Percentiles rank a stretch among this genome's conserved stretches.
These are phyloP conservation scores for Drosophila longiperda DNA, from an alignment of 2,888 invertebrate genomes.

Conservation along the genomic window DNA sequence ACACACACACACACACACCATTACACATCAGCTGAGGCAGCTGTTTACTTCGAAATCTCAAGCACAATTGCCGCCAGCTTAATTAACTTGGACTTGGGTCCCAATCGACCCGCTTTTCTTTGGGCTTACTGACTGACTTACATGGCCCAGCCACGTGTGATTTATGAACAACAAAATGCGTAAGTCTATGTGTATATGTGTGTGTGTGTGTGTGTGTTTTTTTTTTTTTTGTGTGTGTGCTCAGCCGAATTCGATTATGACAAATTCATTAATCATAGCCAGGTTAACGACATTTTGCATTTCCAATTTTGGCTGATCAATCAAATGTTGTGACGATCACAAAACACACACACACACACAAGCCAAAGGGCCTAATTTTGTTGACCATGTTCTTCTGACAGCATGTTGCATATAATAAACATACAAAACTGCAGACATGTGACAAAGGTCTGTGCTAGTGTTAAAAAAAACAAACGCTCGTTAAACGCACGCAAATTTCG, in stretches of 20 bases:
- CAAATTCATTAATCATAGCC: conserved; percentile 74
- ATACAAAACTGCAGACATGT: background rate
- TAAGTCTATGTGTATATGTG: background rate
- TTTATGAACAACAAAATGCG: conserved; percentile 64
- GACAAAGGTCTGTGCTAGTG: conserved; percentile 30
- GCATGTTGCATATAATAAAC: background rate
- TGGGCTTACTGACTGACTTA: conserved; percentile 4
- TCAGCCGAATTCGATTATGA: conserved; percentile 58
- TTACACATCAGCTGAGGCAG: conserved; percentile 28
- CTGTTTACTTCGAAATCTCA: conserved; percentile 31
- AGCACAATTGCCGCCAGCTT: conserved; percentile 50
- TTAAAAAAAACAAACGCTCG: conserved; percentile 42
- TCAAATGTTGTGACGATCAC: conserved; percentile 55
- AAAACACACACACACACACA: background rate
- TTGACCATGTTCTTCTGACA: conserved; percentile 7
- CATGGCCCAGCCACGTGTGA: conserved; percentile 52
- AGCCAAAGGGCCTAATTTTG: conserved; percentile 33
- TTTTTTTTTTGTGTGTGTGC: background rate
- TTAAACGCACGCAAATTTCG: conserved; percentile 38
- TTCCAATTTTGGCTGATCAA: conserved; percentile 59
- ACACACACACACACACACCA: background rate
- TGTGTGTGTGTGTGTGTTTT: background rate
- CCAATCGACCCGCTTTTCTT: conserved; percentile 66
- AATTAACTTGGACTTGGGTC: conserved; percentile 55
- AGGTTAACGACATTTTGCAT: conserved; percentile 76